Evolutionary conservation across 2,797 vertebrate species (phyloP).

Genomic region (Argyrosomus regius): DNA sequence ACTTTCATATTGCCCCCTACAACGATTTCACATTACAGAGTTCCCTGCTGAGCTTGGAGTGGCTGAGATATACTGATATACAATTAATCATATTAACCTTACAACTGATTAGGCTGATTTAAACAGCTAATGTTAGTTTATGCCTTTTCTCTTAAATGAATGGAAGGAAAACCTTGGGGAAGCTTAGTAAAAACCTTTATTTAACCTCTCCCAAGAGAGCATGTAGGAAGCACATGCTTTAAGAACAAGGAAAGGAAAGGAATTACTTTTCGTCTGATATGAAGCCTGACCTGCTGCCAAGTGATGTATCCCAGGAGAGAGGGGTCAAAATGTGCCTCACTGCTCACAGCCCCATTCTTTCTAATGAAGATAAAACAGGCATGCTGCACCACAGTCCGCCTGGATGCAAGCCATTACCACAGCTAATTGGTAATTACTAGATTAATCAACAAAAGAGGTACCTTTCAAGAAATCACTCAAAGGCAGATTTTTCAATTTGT

Average conservation of each 20-base stretch:
- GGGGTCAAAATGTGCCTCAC: constrained; percentile 61
- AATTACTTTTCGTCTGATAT: constrained; percentile 58
- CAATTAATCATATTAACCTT: constrained; percentile 34
- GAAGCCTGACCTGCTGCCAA: constrained; percentile 70
- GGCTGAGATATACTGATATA: constrained; percentile 26
- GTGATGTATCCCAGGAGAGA: constrained; percentile 66
- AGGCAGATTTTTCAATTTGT: constrained; percentile 34
- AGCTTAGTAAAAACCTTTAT: constrained; percentile 33
- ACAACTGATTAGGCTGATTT: constrained; percentile 47
- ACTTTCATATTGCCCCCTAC: constrained; percentile 38
- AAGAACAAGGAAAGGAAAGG: constrained; percentile 29
- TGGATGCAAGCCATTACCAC: constrained; percentile 75
- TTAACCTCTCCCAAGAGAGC: constrained; percentile 55
- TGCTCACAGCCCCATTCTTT: constrained; percentile 52
- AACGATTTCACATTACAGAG: constrained; percentile 41
- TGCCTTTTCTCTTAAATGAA: constrained; percentile 31
- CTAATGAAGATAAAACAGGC: constrained; percentile 81
- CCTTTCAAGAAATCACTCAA: constrained; percentile 41
- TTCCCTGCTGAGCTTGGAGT: constrained; percentile 35
- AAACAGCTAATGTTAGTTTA: constrained; percentile 45
- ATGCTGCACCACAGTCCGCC: constrained; percentile 52
- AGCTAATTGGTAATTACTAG: constrained; percentile 77
- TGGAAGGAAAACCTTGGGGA: constrained; percentile 16
- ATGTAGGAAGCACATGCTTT: constrained; percentile 26
- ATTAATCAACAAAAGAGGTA: constrained; percentile 68